A percentile compares a stretch with the other conserved stretches of the same genome.
Conservation (phyloP, 2,113 vertebrate genomes). For the Hemibagrus wyckioides region DNA sequence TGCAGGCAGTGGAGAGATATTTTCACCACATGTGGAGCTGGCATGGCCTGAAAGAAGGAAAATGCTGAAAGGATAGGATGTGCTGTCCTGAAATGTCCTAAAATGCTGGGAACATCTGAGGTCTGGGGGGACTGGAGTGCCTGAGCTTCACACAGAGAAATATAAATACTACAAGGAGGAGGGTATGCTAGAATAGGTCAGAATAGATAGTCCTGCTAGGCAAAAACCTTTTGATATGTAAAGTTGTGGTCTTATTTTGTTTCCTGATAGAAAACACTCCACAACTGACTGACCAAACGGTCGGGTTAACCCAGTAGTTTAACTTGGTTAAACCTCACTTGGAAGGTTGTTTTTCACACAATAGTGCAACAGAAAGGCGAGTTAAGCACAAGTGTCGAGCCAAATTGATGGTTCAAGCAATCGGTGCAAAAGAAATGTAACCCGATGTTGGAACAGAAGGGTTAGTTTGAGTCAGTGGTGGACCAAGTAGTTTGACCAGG, state of each 20-base stretch:
- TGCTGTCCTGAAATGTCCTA: slow-evolving; percentile 34
- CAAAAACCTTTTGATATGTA: not conserved
- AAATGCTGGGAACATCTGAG: slow-evolving; percentile 7
- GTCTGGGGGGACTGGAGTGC: not conserved
- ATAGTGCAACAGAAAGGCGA: not conserved
- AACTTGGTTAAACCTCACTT: not conserved
- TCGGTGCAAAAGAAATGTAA: not conserved
- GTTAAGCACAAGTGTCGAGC: not conserved
- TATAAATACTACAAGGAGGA: not conserved
- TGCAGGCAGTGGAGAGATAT: slow-evolving; percentile 57
- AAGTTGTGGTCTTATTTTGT: too few relatives aligned
- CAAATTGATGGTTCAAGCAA: not conserved
- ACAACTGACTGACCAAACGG: too few relatives aligned
- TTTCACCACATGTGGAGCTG: slow-evolving; percentile 56
- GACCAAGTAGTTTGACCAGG: not conserved
- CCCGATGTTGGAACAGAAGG: not conserved
- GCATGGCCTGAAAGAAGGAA: slow-evolving; percentile 14
- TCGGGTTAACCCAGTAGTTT: too few relatives aligned
- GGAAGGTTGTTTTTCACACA: not conserved
- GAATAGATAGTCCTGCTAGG: not conserved
- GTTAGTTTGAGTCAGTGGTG: not conserved
- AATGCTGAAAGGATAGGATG: slow-evolving; percentile 22
- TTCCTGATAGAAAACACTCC: not conserved
- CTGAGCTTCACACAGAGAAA: not conserved
- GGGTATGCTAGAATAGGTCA: not conserved